Evolutionary conservation across 2,888 invertebrate genomes (phyloP), one percentile per base, ranked within the genome.

Genomic region (Beris chalybata): DNA sequence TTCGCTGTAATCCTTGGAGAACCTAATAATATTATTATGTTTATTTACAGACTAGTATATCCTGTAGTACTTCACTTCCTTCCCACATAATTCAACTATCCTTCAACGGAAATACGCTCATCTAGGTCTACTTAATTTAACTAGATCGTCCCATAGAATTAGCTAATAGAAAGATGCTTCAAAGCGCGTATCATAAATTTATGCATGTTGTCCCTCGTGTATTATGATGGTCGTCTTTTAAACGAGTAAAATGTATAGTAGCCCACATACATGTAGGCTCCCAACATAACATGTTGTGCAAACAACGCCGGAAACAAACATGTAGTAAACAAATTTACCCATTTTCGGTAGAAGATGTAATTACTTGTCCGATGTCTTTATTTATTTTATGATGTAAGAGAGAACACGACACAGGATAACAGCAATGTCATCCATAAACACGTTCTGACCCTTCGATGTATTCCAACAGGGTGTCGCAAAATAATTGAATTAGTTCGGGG

Each of bases 381-480:
- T 61, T 61, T 61, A 61, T 61, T 61, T 61, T 61, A 61, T 61
- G 61, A 61, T 61, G 50, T 61, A 61, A 61, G 52, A 61, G 61
- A 61, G 61, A 61, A 50, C 61, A 61, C 61, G 61, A 61, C 52
- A 61, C 50, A 61, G 61, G 52, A 61, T 61, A 61, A 61, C 52
- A 61, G 50, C 61, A 61, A 61, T 61, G 61, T 61, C 61, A 50
- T 59, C 61, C 31, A 61, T 61, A 61, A 61, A 61, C 61, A 61
- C 31, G 61, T 38, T 61, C 22, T 61, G 61, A 61, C 61, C 61
- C 52, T 61, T 5, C 15, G 31, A 56, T 22, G 22, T 22, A 52
- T 52, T 22, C 29, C 13, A 38, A 38, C 30, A 56, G 32, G 38
- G 5, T 38, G 22, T 22, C 22, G 22, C 22, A 22, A 22, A 22